Evolutionary conservation across 2,797 vertebrate genomes (phyloP).

Genomic region (Crotalus adamanteus): DNA sequence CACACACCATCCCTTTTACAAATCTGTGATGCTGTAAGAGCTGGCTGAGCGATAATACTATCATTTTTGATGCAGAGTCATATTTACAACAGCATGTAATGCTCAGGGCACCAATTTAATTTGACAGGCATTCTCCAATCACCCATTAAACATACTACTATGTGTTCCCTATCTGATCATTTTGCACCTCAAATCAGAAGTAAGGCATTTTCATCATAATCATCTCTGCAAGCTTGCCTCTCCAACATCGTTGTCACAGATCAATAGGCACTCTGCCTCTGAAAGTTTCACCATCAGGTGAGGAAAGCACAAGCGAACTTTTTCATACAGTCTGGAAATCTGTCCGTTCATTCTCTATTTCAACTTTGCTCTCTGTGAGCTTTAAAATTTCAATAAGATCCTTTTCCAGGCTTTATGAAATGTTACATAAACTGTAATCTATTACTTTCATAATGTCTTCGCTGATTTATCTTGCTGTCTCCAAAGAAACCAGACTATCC

Average conservation of each 20-base stretch:
- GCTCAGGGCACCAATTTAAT: conserved; percentile 16
- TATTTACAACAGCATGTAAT: conserved; percentile 26
- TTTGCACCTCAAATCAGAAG: conserved; percentile 8
- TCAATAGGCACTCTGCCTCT: not conserved
- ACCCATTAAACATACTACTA: conserved; percentile 23
- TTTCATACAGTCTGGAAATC: not conserved
- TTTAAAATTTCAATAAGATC: not conserved
- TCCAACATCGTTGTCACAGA: not conserved
- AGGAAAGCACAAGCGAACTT: not conserved
- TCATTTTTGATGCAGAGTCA: conserved; percentile 15
- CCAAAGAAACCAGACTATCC: not conserved
- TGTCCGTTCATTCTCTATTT: not conserved
- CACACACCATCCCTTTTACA: not conserved
- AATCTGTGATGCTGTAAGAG: not conserved
- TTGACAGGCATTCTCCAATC: conserved; percentile 9
- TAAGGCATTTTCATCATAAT: not conserved
- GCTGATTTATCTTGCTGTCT: not conserved
- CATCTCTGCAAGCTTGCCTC: not conserved
- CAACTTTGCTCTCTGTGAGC: not conserved
- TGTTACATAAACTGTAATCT: not conserved
- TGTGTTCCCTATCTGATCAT: conserved; percentile 6
- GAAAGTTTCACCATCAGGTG: not conserved
- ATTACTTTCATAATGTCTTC: not conserved
- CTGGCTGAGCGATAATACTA: conserved; percentile 8
- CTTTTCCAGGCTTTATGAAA: not conserved